These are phyloP conservation scores for Hydraecia micacea DNA, from an alignment of 2,888 invertebrate species.

Conservation along the genomic window DNA sequence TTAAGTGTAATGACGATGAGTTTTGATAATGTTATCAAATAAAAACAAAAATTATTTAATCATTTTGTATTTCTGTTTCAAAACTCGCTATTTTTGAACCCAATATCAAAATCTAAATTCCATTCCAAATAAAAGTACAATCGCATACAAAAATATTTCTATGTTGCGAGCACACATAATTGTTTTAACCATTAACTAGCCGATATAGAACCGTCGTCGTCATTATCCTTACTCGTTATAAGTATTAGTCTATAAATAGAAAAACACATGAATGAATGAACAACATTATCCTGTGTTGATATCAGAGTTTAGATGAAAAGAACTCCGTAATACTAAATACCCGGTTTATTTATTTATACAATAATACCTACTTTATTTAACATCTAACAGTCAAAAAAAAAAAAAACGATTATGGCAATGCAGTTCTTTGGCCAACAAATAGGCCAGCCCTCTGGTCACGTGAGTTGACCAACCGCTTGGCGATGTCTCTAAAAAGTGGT, in stretches of 20 bases:
- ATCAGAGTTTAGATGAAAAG: not conserved
- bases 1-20: not conserved
- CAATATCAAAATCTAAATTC: not conserved
- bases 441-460: not conserved
- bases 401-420: not conserved
- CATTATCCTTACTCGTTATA: constrained; percentile 29
- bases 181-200: constrained; percentile 19
- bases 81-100: not conserved
- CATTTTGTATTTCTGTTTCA: not conserved
- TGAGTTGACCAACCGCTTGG: not conserved
- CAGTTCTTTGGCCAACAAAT: not conserved
- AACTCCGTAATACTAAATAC: not conserved
- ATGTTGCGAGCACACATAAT: constrained; percentile 18
- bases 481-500: not conserved
- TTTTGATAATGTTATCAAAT: not conserved
- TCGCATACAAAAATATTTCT: constrained; percentile 20
- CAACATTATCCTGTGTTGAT: constrained; percentile 20
- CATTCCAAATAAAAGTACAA: constrained; percentile 30
- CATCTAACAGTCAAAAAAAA: not conserved
- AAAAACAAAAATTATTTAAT: not conserved
- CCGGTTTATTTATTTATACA: not conserved
- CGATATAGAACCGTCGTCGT: constrained; percentile 7
- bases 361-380: not conserved
- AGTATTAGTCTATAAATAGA: constrained; percentile 41
- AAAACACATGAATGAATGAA: constrained; percentile 41